Percentiles rank a stretch among this genome's conserved stretches.
These are phyloP conservation scores for Tichodroma muraria DNA, from an alignment of 2,113 vertebrate genomes.

Conservation along the genomic window DNA sequence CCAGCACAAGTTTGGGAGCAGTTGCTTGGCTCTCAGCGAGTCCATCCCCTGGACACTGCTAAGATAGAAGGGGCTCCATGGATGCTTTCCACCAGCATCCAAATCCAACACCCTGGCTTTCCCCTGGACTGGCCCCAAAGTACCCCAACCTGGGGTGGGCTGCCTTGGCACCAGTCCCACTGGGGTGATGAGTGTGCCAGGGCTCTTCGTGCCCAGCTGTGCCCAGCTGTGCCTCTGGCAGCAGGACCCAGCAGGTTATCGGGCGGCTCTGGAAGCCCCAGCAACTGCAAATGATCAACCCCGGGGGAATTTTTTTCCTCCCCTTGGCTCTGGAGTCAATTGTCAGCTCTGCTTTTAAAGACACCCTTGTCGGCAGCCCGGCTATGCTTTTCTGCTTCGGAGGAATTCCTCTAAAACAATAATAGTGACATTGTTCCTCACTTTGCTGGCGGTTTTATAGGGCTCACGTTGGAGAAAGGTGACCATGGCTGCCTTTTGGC, in stretches of 20 bases:
- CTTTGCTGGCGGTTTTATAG: constrained; percentile 70
- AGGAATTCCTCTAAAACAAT: constrained; percentile 72
- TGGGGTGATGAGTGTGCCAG: not conserved
- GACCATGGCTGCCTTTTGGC: constrained; percentile 72
- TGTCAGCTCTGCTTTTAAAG: constrained; percentile 52
- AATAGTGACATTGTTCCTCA: constrained; percentile 75
- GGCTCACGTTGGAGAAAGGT: constrained; percentile 71
- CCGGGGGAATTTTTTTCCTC: not conserved
- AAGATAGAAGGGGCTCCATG: not conserved
- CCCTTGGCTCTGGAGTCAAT: constrained; percentile 51
- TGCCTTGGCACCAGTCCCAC: not conserved
- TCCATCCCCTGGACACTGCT: rapidly evolving
- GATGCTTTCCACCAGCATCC: not conserved
- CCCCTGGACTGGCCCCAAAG: not conserved
- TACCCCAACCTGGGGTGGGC: not conserved
- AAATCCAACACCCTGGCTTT: rapidly evolving
- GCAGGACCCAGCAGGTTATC: not conserved
- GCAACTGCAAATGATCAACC: constrained; percentile 45
- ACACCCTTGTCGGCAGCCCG: constrained; percentile 42
- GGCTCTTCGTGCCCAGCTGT: not conserved
- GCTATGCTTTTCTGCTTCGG: constrained; percentile 56
- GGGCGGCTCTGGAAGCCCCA: not conserved
- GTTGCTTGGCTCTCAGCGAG: rapidly evolving
- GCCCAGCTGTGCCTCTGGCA: not conserved
- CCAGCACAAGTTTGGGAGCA: not conserved